phyloP scores from a whole-genome alignment of 2,797 vertebrate species.

The Anomalospiza imberbis region DNA sequence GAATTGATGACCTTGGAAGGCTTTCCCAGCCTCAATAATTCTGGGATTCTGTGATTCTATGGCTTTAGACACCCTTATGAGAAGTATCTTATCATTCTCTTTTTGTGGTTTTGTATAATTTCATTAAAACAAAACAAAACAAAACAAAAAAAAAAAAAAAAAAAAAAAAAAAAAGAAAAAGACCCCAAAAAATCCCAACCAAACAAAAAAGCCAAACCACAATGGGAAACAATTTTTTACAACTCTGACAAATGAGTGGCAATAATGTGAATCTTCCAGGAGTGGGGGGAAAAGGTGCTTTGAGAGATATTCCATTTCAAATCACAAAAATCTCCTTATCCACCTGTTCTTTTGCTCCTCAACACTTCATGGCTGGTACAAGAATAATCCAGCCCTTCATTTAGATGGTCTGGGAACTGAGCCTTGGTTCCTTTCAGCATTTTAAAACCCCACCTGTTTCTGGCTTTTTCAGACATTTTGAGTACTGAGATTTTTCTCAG shows the following conservation, averaged over 20 bases:
- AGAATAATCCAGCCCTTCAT: background rate
- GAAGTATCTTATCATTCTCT: background rate
- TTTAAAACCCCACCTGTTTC: background rate
- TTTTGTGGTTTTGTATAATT: background rate
- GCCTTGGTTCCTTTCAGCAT: background rate
- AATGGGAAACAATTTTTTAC: background rate
- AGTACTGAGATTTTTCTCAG: background rate
- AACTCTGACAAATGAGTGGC: background rate
- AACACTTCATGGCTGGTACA: background rate
- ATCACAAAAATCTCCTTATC: background rate
- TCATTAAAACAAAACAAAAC: background rate
- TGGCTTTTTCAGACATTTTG: background rate
- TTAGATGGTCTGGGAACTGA: background rate
- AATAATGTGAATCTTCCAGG: accelerated
- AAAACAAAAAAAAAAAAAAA: no score
- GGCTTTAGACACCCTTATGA: background rate
- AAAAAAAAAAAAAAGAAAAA: no score
- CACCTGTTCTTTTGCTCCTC: background rate
- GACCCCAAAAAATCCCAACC: accelerated
- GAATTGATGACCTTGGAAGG: background rate
- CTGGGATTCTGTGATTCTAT: background rate
- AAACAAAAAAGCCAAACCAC: background rate
- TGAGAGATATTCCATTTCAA: background rate
- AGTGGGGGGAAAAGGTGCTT: background rate
- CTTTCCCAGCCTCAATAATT: background rate